Evolutionary conservation across 1,140 invertebrate species (phyloP), one percentile per base, ranked within the genome.

Genomic region (Eupeodes corollae): DNA sequence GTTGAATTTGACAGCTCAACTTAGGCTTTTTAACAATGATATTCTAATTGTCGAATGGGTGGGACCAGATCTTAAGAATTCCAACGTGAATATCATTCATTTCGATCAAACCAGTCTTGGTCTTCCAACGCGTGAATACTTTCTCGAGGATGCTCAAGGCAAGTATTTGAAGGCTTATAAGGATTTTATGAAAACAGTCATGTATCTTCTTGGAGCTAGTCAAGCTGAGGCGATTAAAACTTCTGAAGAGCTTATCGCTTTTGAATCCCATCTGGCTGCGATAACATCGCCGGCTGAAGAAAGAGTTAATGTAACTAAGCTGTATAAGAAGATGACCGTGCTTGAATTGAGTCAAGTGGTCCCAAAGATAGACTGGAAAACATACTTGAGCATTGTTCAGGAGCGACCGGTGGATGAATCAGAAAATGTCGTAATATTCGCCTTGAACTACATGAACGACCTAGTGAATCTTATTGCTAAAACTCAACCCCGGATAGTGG

Each of bases 71-170:
- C 86, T 91, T 19, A 89, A 88, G 60, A 88, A 92, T 69, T 89
- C 88, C 1, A 79, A 88, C 54, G 76, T 82, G 57, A 86, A 90
- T 64, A 80, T 91, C 2, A 86, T 92, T 53, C 88, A 91, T 70
- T 78, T 93, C 53, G 89, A 94, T 73, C 88, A 93, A 70, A 85
- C 86, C 0, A 80, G 78, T n/a, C 73, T 94, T 52, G 88, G 88
- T 16, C 72, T 93, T 50, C 88, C 89, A 11, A 86, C 85, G 12
- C 75, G 85, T 44, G 88, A 91, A 56, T 92, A 93, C 61, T 93
- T 85, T 67, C 70, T 91, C 13, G 79, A 84, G 58, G 67, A 77
- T 14, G 73, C 72, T 1, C 85, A 86, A 57, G 70, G 73, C 49
- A 71, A 78, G 30, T 86, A 88, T 56, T 63, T 91, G 18, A 72